A percentile compares a stretch with the other conserved stretches of the same genome.
Evolutionary conservation across 2,888 invertebrate species (phyloP).

Genomic region (Acanthoscelides obtectus): DNA sequence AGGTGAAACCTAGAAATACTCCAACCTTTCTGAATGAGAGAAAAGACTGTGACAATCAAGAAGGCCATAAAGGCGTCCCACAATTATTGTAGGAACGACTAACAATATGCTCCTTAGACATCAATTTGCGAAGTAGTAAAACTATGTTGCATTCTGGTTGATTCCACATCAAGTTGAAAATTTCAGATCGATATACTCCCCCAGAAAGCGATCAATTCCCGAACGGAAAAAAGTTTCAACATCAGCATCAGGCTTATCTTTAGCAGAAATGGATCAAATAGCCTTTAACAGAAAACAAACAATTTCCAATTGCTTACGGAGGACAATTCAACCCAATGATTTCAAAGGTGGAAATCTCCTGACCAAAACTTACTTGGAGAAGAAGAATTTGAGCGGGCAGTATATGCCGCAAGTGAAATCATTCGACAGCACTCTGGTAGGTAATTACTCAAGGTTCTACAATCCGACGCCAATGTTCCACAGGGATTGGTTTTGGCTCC

Average conservation of each 20-base stretch:
- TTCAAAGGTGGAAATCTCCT: slow-evolving; percentile 26
- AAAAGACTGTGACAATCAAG: no score
- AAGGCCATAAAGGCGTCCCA: no score
- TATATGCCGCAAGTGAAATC: slow-evolving; percentile 1
- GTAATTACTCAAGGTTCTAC: no score
- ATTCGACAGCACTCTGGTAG: not conserved
- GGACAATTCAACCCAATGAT: slow-evolving; percentile 1
- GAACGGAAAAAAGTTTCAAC: not conserved
- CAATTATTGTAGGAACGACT: no score
- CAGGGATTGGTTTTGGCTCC: no score
- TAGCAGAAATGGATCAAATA: slow-evolving; percentile 5
- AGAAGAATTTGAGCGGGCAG: slow-evolving; percentile 14
- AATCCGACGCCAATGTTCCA: no score
- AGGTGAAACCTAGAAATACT: no score
- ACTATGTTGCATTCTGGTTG: no score
- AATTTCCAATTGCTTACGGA: slow-evolving; percentile 10
- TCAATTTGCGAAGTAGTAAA: no score
- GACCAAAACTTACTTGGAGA: slow-evolving; percentile 32
- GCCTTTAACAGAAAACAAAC: slow-evolving; percentile 15
- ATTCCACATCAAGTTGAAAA: no score
- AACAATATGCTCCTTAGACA: no score
- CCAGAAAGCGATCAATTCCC: not conserved
- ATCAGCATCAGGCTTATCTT: slow-evolving; percentile 3
- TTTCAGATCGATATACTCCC: not conserved
- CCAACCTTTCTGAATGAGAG: no score